Evolutionary conservation across 2,113 vertebrate species (phyloP).

Genomic region (Chascanopsetta lugubris): DNA sequence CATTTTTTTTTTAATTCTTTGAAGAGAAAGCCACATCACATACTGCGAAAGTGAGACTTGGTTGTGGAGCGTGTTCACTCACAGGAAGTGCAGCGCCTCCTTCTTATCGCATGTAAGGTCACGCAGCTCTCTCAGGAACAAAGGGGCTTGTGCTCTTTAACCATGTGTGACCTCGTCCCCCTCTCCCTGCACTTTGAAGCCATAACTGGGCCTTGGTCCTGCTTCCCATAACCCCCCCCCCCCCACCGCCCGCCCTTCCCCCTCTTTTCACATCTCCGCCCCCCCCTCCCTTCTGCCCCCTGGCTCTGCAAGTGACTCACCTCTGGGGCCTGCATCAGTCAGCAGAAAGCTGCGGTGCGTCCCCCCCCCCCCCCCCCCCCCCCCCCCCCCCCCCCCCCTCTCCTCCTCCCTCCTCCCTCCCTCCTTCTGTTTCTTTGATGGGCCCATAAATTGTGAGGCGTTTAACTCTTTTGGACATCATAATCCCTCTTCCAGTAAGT

Average conservation of each 20-base stretch:
- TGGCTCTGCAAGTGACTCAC: constrained; percentile 74
- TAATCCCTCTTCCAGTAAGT: constrained; percentile 83
- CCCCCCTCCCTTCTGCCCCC: constrained; percentile 11
- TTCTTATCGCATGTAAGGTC: constrained; percentile 14
- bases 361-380: constrained; percentile 34
- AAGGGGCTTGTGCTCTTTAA: constrained; percentile 37
- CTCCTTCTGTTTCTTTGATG: constrained; percentile 76
- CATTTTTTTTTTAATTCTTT: too few species aligned
- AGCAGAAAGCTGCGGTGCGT: constrained; percentile 75
- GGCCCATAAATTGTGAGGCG: constrained; percentile 79
- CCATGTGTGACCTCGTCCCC: constrained; percentile 30
- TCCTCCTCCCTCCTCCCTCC: constrained; percentile 19
- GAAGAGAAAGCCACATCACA: constrained; percentile 18
- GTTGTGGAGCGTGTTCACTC: neutral
- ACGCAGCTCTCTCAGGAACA: constrained; percentile 38
- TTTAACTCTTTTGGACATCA: constrained; percentile 82
- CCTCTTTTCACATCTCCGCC: neutral
- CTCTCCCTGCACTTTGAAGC: constrained; percentile 13
- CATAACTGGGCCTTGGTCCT: constrained; percentile 31
- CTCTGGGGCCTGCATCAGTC: constrained; percentile 73
- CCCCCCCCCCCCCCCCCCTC: constrained; percentile 25
- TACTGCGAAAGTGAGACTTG: constrained; percentile 20
- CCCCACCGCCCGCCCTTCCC: constrained; percentile 5
- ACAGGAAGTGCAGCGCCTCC: neutral
- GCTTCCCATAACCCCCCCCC: constrained; percentile 40